Conservation (phyloP, 2,113 vertebrate species). For the Phoxinus phoxinus region DNA sequence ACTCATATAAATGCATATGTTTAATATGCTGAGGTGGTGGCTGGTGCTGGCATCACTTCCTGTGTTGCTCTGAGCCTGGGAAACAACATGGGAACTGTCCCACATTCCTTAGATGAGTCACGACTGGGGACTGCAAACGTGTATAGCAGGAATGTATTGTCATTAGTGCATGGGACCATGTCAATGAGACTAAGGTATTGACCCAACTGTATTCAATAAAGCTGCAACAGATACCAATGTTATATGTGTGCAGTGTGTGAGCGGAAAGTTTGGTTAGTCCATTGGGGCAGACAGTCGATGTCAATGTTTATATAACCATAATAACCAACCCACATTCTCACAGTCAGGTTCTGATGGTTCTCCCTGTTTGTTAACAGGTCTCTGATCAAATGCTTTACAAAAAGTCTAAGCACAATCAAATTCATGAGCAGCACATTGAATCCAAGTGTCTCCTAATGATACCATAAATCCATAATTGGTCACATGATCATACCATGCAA, state of each 20-base stretch:
- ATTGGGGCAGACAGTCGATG: constrained; percentile 17
- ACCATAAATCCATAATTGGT: constrained; percentile 2
- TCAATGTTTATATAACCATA: constrained; percentile 46
- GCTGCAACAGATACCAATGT: constrained; percentile 9
- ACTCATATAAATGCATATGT: constrained; percentile 21
- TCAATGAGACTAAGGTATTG: constrained; percentile 10
- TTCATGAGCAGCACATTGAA: not conserved
- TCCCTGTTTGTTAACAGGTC: not conserved
- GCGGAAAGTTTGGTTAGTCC: constrained; percentile 50
- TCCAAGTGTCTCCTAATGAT: not conserved
- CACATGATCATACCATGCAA: not conserved
- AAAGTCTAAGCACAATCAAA: not conserved
- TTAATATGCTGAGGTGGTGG: constrained; percentile 7
- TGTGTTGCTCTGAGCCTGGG: constrained; percentile 24
- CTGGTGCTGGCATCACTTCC: constrained; percentile 3
- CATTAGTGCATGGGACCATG: not conserved
- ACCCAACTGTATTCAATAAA: constrained; percentile 7
- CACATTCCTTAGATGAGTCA: constrained; percentile 57
- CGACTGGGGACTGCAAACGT: not conserved
- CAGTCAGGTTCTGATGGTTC: not conserved
- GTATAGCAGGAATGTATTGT: constrained; percentile 11
- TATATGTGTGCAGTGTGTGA: constrained; percentile 1
- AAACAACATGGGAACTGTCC: constrained; percentile 58
- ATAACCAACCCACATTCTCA: constrained; percentile 27
- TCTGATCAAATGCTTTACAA: not conserved